Conservation (phyloP, 2,888 invertebrate genomes). For the Protonemura montana region DNA sequence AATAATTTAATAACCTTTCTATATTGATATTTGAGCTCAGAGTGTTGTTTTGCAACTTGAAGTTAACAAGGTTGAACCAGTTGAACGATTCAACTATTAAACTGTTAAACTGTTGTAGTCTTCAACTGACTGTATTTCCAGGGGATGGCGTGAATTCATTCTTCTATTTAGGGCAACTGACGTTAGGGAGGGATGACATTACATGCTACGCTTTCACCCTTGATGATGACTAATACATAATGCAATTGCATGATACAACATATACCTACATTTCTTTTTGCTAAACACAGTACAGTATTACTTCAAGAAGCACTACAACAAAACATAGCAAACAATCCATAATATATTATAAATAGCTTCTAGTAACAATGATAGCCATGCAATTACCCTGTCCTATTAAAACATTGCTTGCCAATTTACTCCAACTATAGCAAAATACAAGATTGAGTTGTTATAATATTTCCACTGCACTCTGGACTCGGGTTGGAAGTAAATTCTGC, state of each 20-base stretch:
- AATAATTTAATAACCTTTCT: no score
- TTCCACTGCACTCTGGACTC: neutral
- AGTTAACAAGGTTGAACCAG: no score
- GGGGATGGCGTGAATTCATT: neutral
- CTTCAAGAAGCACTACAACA: neutral
- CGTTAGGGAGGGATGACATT: neutral
- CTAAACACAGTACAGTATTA: neutral
- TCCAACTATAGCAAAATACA: neutral
- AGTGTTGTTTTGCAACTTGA: no score
- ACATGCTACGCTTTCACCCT: neutral
- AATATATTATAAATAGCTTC: neutral
- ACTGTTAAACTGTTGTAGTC: neutral
- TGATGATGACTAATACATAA: neutral
- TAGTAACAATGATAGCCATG: neutral
- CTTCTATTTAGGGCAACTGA: slow-evolving; percentile 4
- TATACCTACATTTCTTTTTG: no score
- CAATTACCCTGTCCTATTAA: neutral
- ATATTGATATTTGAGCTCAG: neutral
- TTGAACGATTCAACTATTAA: no score
- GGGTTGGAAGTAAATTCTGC: neutral
- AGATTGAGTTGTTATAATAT: neutral
- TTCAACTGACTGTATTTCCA: neutral
- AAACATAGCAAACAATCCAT: neutral
- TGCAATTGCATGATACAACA: no score
- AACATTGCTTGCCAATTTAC: neutral